phyloP scores from a whole-genome alignment of 2,797 vertebrate genomes.

The Delichon dasypus region DNA sequence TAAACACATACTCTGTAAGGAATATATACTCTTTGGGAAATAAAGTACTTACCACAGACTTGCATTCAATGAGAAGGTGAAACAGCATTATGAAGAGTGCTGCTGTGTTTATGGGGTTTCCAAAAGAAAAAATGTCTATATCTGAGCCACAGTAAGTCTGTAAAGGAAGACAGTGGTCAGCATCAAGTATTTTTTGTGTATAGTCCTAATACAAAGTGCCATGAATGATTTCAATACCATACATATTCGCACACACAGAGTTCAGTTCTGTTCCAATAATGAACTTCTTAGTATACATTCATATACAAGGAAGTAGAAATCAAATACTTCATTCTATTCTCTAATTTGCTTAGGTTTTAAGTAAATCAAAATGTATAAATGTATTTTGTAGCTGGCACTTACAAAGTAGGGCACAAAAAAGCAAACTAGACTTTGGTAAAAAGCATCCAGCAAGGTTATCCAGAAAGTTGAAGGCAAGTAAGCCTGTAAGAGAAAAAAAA shows the following conservation, averaged over 20 bases:
- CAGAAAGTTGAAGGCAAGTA: slow-evolving; percentile 84
- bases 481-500: slow-evolving; percentile 75
- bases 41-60: slow-evolving; percentile 85
- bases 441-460: slow-evolving; percentile 89
- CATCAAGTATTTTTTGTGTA: accelerated
- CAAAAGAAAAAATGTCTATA: slow-evolving; percentile 85
- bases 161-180: not conserved
- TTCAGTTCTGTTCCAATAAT: not conserved
- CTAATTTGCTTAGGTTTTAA: not conserved
- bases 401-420: slow-evolving; percentile 94
- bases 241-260: not conserved
- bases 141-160: slow-evolving; percentile 86
- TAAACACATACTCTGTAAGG: not conserved
- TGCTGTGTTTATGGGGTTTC: slow-evolving; percentile 88
- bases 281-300: not conserved
- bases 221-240: not conserved
- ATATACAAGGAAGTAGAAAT: not conserved
- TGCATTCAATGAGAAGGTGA: slow-evolving; percentile 92
- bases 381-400: slow-evolving; percentile 70
- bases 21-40: not conserved
- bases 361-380: not conserved
- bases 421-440: slow-evolving; percentile 93
- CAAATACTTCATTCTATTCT: not conserved
- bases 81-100: slow-evolving; percentile 88
- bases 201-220: not conserved